A percentile compares a stretch with the other conserved stretches of the same genome.
phyloP scores from a whole-genome alignment of 2,797 vertebrate genomes.

The Manis crassicaudata region DNA sequence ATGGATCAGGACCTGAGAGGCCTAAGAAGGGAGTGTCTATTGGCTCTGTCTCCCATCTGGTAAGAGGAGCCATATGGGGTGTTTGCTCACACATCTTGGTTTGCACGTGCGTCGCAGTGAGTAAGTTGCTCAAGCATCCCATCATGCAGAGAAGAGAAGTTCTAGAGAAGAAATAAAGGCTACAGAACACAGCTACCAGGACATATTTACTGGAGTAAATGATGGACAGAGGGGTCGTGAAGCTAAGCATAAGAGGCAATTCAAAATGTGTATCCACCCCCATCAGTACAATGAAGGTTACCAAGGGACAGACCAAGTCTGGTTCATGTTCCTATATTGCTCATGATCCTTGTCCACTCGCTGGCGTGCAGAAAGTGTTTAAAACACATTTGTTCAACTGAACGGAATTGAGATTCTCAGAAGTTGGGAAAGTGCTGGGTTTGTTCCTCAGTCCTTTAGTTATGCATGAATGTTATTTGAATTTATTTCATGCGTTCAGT shows the following conservation, averaged over 20 bases:
- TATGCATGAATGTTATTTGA: not conserved
- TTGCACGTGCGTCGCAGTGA: not conserved
- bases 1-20: not conserved
- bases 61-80: fast-evolving
- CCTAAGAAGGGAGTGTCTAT: not conserved
- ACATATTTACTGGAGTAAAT: not conserved
- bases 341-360: not conserved
- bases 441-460: not conserved
- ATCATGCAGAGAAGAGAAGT: not conserved
- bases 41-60: not conserved
- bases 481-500: not conserved
- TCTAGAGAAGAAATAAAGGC: not conserved
- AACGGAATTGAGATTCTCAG: not conserved
- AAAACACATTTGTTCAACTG: not conserved
- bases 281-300: not conserved
- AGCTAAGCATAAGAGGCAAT: fast-evolving
- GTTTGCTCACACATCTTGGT: not conserved
- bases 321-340: not conserved
- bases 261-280: not conserved
- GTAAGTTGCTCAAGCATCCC: not conserved
- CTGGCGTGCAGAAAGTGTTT: not conserved
- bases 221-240: too few relatives aligned
- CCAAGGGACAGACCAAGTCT: too few relatives aligned
- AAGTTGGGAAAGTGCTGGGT: not conserved
- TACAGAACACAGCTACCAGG: not conserved